A percentile compares a stretch with the other conserved stretches of the same genome.
Conservation (phyloP, 2,888 invertebrate species). For the Vanessa cardui region DNA sequence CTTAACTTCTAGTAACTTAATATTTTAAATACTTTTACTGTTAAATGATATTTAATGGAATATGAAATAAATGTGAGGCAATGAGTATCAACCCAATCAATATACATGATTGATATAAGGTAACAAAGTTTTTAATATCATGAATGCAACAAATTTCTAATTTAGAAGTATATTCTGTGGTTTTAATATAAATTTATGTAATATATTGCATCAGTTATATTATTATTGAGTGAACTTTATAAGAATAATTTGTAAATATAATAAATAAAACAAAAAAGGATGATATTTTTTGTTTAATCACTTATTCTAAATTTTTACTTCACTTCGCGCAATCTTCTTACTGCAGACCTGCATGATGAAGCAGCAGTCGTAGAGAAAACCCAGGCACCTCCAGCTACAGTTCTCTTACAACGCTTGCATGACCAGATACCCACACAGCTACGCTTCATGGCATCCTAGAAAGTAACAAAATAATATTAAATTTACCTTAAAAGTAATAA, state of each 20-base stretch:
- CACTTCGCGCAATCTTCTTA: constrained; percentile 96
- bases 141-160: too few species aligned
- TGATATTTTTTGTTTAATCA: constrained; percentile 65
- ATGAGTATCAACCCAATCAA: too few species aligned
- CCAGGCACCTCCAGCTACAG: constrained; percentile 99
- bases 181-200: too few species aligned
- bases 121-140: too few species aligned
- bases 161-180: too few species aligned
- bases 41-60: too few species aligned
- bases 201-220: too few species aligned
- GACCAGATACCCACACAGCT: constrained; percentile 99
- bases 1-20: too few species aligned
- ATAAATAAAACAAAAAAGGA: constrained; percentile 51
- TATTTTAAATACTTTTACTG: too few species aligned
- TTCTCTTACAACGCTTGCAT: constrained; percentile 98
- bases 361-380: constrained; percentile 99
- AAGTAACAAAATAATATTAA: constrained; percentile 36
- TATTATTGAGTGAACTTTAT: too few species aligned
- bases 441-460: constrained; percentile 98
- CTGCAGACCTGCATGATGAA: constrained; percentile 98
- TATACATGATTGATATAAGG: too few species aligned
- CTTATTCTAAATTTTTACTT: constrained; percentile 76
- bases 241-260: background rate
- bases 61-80: too few species aligned
- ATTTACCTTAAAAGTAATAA: background rate